Conservation (phyloP, 2,888 invertebrate species). For the Lycocerus yunnanus region DNA sequence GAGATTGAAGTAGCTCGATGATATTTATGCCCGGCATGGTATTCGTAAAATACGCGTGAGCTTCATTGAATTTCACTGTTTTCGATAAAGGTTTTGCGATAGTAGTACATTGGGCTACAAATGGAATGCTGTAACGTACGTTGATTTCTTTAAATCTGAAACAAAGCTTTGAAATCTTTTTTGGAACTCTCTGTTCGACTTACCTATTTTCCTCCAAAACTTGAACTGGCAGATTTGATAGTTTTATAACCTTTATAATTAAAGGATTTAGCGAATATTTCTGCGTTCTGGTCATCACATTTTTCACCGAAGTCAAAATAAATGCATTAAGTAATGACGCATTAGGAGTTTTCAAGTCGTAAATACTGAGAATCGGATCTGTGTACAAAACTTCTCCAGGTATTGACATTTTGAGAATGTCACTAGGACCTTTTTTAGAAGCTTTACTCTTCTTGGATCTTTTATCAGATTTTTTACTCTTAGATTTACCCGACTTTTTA, state of each 20-base stretch:
- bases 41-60: constrained; percentile 35
- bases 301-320: constrained; percentile 28
- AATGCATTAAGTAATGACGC: constrained; percentile 19
- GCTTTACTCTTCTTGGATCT: constrained; percentile 9
- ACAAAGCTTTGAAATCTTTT: background rate
- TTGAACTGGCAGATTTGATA: constrained; percentile 36
- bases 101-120: constrained; percentile 28
- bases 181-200: background rate
- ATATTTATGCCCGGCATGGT: constrained; percentile 26
- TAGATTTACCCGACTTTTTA: constrained; percentile 12
- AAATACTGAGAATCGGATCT: constrained; percentile 34
- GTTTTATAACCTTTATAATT: constrained; percentile 34
- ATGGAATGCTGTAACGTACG: constrained; percentile 31
- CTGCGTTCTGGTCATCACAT: constrained; percentile 34
- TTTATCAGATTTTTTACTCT: constrained; percentile 9
- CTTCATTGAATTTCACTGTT: constrained; percentile 34
- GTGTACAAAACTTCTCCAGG: constrained; percentile 39
- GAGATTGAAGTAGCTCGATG: constrained; percentile 33
- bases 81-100: constrained; percentile 20
- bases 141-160: constrained; percentile 35
- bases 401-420: constrained; percentile 24
- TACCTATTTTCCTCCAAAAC: constrained; percentile 31
- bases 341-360: constrained; percentile 26
- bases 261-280: constrained; percentile 34
- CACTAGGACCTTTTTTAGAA: background rate